phyloP scores from a whole-genome alignment of 2,888 invertebrate species.

The Calliscelio sp. region DNA sequence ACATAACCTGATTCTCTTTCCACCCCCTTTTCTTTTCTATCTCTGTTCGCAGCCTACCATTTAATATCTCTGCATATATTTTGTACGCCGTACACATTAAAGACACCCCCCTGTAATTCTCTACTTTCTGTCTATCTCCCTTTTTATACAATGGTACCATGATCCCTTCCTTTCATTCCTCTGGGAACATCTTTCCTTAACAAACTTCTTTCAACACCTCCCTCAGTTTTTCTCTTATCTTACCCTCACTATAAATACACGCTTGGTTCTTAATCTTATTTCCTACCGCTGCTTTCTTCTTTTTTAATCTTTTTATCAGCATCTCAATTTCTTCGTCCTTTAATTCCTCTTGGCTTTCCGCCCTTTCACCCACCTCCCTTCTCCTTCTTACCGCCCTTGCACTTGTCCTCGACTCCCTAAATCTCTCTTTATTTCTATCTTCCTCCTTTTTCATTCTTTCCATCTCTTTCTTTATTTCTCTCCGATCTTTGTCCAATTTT shows the following conservation, averaged over 20 bases:
- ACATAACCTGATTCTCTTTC: too few relatives aligned
- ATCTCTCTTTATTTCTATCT: too few relatives aligned
- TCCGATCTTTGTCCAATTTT: too few relatives aligned
- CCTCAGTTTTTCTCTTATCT: neutral
- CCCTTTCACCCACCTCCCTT: neutral
- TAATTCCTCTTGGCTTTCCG: too few relatives aligned
- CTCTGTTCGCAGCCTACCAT: too few relatives aligned
- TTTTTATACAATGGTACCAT: conserved; percentile 6
- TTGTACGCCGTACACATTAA: conserved; percentile 30
- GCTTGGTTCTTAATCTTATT: conserved; percentile 8
- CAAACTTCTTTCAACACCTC: neutral
- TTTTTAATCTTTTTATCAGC: conserved; percentile 24
- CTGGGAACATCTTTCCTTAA: neutral
- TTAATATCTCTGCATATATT: neutral
- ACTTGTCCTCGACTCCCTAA: neutral
- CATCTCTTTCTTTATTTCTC: too few relatives aligned
- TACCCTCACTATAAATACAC: conserved; percentile 8
- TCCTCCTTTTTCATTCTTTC: neutral
- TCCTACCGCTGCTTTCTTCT: conserved; percentile 61
- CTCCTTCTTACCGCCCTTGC: neutral
- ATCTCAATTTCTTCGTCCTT: conserved; percentile 5
- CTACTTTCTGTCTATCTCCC: neutral
- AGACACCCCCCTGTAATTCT: conserved; percentile 5
- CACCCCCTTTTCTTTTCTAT: too few relatives aligned
- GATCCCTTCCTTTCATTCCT: neutral